phyloP scores from a whole-genome alignment of 1,140 invertebrate genomes.

The Drosophila obscura region DNA sequence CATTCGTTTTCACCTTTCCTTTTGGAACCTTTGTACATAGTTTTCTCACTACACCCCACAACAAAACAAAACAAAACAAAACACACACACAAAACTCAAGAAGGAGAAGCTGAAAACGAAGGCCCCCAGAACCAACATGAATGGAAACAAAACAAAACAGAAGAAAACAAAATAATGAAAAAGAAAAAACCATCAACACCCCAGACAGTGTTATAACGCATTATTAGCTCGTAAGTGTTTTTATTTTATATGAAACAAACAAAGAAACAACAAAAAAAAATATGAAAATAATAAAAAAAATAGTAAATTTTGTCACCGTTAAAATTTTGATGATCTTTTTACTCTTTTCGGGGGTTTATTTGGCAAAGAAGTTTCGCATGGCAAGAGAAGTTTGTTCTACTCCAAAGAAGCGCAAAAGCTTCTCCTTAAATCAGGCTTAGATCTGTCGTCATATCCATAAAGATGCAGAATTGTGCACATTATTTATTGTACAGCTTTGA shows the following conservation, averaged over 20 bases:
- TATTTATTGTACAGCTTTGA: conserved; percentile 11
- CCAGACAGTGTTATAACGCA: conserved; percentile 83
- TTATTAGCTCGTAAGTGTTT: conserved; percentile 83
- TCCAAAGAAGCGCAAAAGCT: too few species aligned
- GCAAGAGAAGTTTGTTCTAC: neutral
- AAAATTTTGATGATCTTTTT: conserved; percentile 46
- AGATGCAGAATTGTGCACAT: conserved; percentile 1
- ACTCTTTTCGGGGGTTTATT: neutral
- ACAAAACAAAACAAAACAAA: neutral
- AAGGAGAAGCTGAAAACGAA: conserved; percentile 37
- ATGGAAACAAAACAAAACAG: conserved; percentile 20
- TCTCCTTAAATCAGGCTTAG: too few species aligned
- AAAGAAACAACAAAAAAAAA: conserved; percentile 84
- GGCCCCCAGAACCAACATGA: conserved; percentile 21
- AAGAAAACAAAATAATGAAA: conserved; percentile 18
- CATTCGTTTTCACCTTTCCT: conserved; percentile 27
- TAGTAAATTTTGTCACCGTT: conserved; percentile 84
- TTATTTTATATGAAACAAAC: conserved; percentile 84
- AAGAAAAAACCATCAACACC: conserved; percentile 29
- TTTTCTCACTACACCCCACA: conserved; percentile 39
- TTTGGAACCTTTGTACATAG: conserved; percentile 73
- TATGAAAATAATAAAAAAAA: conserved; percentile 84
- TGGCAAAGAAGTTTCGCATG: too few species aligned
- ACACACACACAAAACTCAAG: conserved; percentile 38
- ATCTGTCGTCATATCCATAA: too few species aligned